phyloP scores from a whole-genome alignment of 2,888 invertebrate genomes.

The Desoria tigrina region DNA sequence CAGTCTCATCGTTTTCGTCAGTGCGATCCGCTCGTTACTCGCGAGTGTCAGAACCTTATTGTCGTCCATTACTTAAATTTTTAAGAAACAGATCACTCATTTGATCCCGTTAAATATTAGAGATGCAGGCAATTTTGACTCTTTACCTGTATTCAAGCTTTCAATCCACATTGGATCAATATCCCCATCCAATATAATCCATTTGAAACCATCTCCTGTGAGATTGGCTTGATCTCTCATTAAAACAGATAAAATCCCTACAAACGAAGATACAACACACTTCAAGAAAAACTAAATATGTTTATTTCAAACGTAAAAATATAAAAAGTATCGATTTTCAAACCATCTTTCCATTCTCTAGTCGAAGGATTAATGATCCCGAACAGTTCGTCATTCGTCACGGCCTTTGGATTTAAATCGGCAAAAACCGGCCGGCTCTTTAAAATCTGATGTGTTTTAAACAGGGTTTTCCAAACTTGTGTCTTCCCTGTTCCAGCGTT shows the following conservation, averaged over 20 bases:
- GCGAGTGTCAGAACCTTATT: constrained; percentile 94
- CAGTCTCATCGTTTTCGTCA: constrained; percentile 89
- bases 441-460: constrained; percentile 86
- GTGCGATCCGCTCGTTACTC: constrained; percentile 92
- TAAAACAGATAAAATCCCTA: constrained; percentile 86
- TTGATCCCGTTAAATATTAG: too few relatives aligned
- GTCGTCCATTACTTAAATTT: constrained; percentile 98
- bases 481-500: constrained; percentile 94
- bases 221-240: constrained; percentile 96
- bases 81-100: too few relatives aligned
- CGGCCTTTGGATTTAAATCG: constrained; percentile 95
- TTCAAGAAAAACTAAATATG: too few relatives aligned
- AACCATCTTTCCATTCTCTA: constrained; percentile 93
- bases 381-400: constrained; percentile 94
- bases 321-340: too few relatives aligned
- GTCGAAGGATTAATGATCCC: constrained; percentile 96
- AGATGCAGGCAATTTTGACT: too few relatives aligned
- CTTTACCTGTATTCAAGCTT: constrained; percentile 75
- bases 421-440: constrained; percentile 88
- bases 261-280: too few relatives aligned
- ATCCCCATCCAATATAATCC: constrained; percentile 95
- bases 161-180: constrained; percentile 99
- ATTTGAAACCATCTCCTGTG: constrained; percentile 83
- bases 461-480: constrained; percentile 89
- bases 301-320: too few relatives aligned